Base-by-base conservation (phyloP, 2,113 vertebrate species). In the Bubalus kerabau region DNA sequence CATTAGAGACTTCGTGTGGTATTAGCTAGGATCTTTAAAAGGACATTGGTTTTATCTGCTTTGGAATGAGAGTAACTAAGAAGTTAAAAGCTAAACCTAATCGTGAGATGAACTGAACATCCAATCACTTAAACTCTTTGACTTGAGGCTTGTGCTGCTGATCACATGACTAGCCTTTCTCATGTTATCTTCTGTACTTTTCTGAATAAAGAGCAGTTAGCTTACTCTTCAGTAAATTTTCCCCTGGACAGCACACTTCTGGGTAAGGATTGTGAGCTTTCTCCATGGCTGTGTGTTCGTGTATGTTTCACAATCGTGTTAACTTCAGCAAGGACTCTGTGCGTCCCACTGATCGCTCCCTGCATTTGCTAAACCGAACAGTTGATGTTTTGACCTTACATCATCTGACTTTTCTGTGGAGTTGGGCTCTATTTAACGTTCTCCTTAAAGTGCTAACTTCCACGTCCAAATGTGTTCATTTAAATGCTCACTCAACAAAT, bases 11-110 rank as follows among this genome's bases (percentile, higher is more conserved):
- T 85, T 93, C 21, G 64, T 10, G 28, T 85, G 32, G 57, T 78
- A 88, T 95, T 92, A 94, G 57, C 17, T 26, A 74, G 56, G 95
- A 90, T n/a, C 64, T 95, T 96, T 48, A 5, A 1, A 92, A 97
- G 30, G 17, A 50, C 30, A 32, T 30, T 64, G 80, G n/a, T 57
- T 92, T 52, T 60, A 83, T 87, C 52, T 82, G 56, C 52, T 90
- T 36, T 86, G 57, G 48, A 88, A 88, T 76, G 26, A 86, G 14
- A 85, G 48, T 76, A 95, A 67, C 89, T 87, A 67, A 92, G 16
- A 95, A 23, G 52, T 84, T 90, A 74, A 96, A 88, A 94, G 62
- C 62, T n/a, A 84, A 48, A 91, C 59, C n/a, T 52, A 87, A 48
- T 92, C 19, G 11, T 87, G 36, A 93, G 57, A 32, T 56, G 71